Evolutionary conservation across 2,113 vertebrate genomes (phyloP).

Genomic region (Platichthys flesus): DNA sequence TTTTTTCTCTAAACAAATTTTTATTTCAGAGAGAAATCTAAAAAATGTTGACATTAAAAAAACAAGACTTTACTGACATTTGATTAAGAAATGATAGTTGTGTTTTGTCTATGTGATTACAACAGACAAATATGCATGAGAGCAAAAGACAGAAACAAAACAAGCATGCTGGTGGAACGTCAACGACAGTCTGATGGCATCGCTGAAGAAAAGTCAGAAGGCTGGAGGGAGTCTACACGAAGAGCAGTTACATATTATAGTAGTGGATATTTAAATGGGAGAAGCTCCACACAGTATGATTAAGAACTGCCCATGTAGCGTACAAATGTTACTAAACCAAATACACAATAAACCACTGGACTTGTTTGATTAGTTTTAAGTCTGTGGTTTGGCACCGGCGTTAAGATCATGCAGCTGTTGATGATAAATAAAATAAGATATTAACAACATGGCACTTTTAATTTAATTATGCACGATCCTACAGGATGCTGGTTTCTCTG

Average conservation of each 20-base stretch:
- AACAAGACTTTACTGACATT: constrained; percentile 48
- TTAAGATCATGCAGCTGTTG: constrained; percentile 5
- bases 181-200: not conserved
- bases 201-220: constrained; percentile 4
- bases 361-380: constrained; percentile 39
- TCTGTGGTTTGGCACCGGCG: not conserved
- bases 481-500: not conserved
- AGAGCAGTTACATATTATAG: constrained; percentile 20
- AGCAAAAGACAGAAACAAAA: constrained; percentile 22
- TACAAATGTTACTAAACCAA: constrained; percentile 16
- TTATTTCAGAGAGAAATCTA: constrained; percentile 76
- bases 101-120: constrained; percentile 14
- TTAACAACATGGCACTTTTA: constrained; percentile 18
- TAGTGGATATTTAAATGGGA: constrained; percentile 2
- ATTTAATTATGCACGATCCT: not conserved
- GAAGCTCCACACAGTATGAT: constrained; percentile 5
- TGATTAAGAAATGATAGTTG: constrained; percentile 41
- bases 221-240: constrained; percentile 14
- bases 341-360: not conserved
- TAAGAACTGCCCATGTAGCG: constrained; percentile 30
- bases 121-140: constrained; percentile 29
- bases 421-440: constrained; percentile 32
- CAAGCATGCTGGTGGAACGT: constrained; percentile 7
- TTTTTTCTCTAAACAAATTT: constrained; percentile 43
- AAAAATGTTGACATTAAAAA: constrained; percentile 51